Evolutionary conservation across 2,113 vertebrate species (phyloP).

Genomic region (Bos indicus): DNA sequence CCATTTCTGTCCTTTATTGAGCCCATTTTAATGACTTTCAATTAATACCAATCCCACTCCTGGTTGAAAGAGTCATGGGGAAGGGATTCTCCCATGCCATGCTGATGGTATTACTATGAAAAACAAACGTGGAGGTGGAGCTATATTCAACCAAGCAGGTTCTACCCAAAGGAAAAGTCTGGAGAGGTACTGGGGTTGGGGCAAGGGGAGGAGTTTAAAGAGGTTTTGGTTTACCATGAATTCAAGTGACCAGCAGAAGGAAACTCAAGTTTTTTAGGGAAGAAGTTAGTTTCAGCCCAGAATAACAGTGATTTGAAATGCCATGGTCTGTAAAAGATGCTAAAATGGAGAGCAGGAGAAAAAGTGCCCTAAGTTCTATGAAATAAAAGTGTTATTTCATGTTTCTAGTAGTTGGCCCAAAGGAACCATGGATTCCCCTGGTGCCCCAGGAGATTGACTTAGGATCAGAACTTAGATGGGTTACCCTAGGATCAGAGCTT

Average conservation of each 20-base stretch:
- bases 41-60: neutral
- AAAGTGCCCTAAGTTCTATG: neutral
- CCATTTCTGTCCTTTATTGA: no score
- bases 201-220: neutral
- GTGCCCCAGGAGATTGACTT: neutral
- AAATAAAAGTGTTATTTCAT: neutral
- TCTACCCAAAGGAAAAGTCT: neutral
- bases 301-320: neutral
- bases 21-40: neutral
- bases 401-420: neutral
- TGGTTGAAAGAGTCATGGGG: neutral
- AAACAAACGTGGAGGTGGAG: neutral
- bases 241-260: neutral
- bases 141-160: neutral
- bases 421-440: neutral
- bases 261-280: neutral
- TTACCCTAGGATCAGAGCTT: neutral
- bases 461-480: neutral
- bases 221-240: neutral
- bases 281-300: neutral
- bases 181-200: neutral
- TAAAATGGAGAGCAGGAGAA: neutral
- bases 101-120: neutral
- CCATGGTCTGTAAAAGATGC: neutral
- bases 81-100: neutral